Evolutionary conservation across 2,888 invertebrate species (phyloP), one percentile per base, ranked within the genome.

Genomic region (Hemicrepidius hirtus): DNA sequence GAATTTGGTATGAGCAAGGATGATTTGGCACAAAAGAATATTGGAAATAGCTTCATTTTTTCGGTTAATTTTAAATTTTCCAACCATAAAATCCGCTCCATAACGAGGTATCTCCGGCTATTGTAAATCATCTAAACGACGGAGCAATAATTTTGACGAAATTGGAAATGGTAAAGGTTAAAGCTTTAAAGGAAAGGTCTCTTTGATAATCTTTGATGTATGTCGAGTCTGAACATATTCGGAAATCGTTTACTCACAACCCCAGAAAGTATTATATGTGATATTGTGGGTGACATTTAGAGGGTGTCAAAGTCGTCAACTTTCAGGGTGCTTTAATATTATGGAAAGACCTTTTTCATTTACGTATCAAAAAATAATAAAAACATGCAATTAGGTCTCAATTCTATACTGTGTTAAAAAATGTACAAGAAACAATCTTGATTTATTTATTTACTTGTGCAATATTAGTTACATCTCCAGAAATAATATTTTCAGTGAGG

Each of bases 161-260:
- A 53, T 53, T 53, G 53, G 53, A 32, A 32, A 53, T 21, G 53
- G 10, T 53, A 53, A 20, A 53, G 53, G 53, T 53, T 53, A n/a
- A 44, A 44, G 18, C 44, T 9, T 44, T 44, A 44, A 53, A 28
- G 53, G 53, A 53, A 53, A n/a, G 53, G 32, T 32, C 53, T 28
- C 28, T 53, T 53, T 53, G 53, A 53, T 53, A 53, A 53, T 53
- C 53, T 53, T 24, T 53, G 53, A 53, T 53, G 53, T 21, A 53
- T 53, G 53, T 28, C 1, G 53, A 53, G 28, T 32, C 53, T 32
- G 53, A 53, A 21, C 53, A 53, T 53, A 53, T 53, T 53, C 53
- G 53, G 53, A 53, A 53, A 53, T 53, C 53, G 53, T 53, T 53
- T 53, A 53, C 53, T 53, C 53, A 53, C 53, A 53, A 16, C 53